These are phyloP conservation scores for Paramisgurnus dabryanus DNA, from an alignment of 2,113 vertebrate genomes.

Conservation along the genomic window DNA sequence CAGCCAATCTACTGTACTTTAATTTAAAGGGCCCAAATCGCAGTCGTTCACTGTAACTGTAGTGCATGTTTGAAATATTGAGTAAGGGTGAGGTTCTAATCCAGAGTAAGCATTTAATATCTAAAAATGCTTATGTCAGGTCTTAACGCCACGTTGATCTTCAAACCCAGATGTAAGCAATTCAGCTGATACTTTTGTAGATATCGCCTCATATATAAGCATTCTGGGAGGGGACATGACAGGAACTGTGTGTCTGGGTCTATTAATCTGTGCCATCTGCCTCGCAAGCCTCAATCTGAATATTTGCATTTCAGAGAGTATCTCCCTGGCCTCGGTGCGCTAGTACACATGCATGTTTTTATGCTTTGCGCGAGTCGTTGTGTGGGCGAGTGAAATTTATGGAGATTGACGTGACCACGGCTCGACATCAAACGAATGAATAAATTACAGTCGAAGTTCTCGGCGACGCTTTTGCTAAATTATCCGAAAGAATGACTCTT, in stretches of 20 bases:
- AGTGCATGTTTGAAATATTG: conserved; percentile 14
- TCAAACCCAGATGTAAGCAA: conserved; percentile 69
- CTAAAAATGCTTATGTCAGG: conserved; percentile 65
- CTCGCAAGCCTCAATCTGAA: conserved; percentile 18
- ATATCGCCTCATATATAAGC: conserved; percentile 23
- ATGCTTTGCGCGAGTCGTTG: background rate
- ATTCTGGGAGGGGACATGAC: conserved; percentile 1
- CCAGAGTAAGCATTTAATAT: conserved; percentile 12
- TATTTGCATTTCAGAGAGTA: conserved; percentile 40
- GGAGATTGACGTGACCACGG: conserved; percentile 32
- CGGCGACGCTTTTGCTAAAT: conserved; percentile 6
- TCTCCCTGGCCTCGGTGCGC: background rate
- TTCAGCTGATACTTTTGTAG: conserved; percentile 13
- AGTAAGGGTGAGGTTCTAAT: conserved; percentile 17
- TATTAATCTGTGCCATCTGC: conserved; percentile 41
- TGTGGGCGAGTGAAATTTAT: conserved; percentile 40
- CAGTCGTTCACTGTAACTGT: background rate
- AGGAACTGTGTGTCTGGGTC: conserved; percentile 22
- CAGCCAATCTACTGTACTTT: conserved; percentile 1
- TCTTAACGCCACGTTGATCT: conserved; percentile 67
- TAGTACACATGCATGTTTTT: conserved; percentile 15
- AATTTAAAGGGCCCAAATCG: conserved; percentile 7
- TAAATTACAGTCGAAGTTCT: conserved; percentile 27
- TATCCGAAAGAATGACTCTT: conserved; percentile 32
- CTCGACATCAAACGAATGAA: conserved; percentile 31